A percentile compares a stretch with the other conserved stretches of the same genome.
Conservation (phyloP, 2,797 vertebrate species). For the Coregonus ussuriensis region DNA sequence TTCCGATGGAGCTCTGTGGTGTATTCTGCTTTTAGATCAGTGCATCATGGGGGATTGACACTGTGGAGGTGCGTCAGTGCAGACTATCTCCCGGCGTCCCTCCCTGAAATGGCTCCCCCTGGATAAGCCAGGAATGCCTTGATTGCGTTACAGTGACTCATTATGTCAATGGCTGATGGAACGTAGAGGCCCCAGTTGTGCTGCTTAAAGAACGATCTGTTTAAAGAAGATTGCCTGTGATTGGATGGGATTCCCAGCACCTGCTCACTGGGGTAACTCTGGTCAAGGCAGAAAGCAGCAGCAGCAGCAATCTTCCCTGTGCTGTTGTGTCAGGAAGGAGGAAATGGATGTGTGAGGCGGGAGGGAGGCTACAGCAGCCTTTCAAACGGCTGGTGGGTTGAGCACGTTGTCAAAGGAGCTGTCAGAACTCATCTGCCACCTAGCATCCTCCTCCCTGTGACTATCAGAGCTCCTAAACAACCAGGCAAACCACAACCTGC, state of each 20-base stretch:
- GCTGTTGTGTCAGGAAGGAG: slow-evolving; percentile 65
- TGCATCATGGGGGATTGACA: slow-evolving; percentile 72
- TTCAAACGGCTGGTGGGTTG: slow-evolving; percentile 66
- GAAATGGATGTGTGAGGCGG: slow-evolving; percentile 59
- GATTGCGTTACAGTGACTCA: slow-evolving; percentile 75
- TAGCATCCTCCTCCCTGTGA: neutral
- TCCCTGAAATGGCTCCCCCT: slow-evolving; percentile 68
- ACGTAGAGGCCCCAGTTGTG: slow-evolving; percentile 67
- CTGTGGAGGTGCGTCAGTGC: slow-evolving; percentile 57
- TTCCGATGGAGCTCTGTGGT: slow-evolving; percentile 21
- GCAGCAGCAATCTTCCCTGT: slow-evolving; percentile 61
- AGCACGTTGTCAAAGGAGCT: slow-evolving; percentile 44
- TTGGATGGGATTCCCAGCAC: slow-evolving; percentile 74
- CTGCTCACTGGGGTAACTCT: slow-evolving; percentile 72
- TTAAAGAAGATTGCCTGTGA: slow-evolving; percentile 78
- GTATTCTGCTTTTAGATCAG: slow-evolving; percentile 54
- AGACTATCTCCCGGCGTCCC: slow-evolving; percentile 69
- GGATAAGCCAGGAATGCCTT: slow-evolving; percentile 74
- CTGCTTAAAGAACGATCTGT: slow-evolving; percentile 75
- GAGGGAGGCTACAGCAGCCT: slow-evolving; percentile 41
- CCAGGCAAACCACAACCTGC: slow-evolving; percentile 50
- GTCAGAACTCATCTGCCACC: slow-evolving; percentile 24
- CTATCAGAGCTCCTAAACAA: slow-evolving; percentile 46
- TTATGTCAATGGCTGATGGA: slow-evolving; percentile 77
- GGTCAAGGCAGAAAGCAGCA: slow-evolving; percentile 59